phyloP scores from a whole-genome alignment of 1,140 invertebrate genomes.

The Cotesia typhae region DNA sequence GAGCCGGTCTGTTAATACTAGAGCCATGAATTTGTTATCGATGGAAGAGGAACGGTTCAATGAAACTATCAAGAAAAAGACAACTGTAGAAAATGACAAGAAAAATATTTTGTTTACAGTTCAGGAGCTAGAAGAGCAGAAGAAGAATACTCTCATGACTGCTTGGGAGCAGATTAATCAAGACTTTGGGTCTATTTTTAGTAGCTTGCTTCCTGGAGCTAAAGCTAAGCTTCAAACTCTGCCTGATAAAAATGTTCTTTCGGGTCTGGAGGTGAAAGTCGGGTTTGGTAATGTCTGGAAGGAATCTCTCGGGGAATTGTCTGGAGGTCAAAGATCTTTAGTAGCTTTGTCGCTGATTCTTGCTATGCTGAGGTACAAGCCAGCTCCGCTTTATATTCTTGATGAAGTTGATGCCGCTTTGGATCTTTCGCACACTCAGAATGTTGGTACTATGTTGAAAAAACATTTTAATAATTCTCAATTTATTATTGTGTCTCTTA shows the following conservation, averaged over 20 bases:
- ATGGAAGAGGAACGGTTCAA: conserved; percentile 88
- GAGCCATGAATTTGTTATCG: conserved; percentile 85
- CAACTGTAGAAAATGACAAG: conserved; percentile 88
- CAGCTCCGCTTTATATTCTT: conserved; percentile 97
- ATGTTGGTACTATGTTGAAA: conserved; percentile 96
- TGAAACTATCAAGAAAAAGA: conserved; percentile 81
- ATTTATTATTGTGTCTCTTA: conserved; percentile 98
- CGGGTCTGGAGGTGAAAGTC: conserved; percentile 93
- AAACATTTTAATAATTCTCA: conserved; percentile 95
- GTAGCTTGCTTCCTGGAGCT: conserved; percentile 88
- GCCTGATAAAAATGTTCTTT: conserved; percentile 75
- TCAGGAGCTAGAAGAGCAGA: conserved; percentile 88
- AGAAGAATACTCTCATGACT: conserved; percentile 79
- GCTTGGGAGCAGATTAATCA: conserved; percentile 84
- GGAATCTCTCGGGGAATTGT: conserved; percentile 93
- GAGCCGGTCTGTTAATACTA: conserved; percentile 81
- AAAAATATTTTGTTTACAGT: conserved; percentile 85
- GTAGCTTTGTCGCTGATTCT: conserved; percentile 96
- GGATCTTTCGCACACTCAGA: conserved; percentile 98
- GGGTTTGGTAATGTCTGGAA: conserved; percentile 96
- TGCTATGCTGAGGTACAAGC: conserved; percentile 96
- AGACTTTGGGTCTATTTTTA: conserved; percentile 98
- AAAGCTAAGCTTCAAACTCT: conserved; percentile 85
- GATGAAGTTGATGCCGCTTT: conserved; percentile 99
- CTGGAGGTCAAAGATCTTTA: conserved; percentile 95